Percentiles rank a stretch among this genome's conserved stretches.
These are phyloP conservation scores for Platycercus adscitus DNA, from an alignment of 2,113 vertebrate genomes.

Conservation along the genomic window DNA sequence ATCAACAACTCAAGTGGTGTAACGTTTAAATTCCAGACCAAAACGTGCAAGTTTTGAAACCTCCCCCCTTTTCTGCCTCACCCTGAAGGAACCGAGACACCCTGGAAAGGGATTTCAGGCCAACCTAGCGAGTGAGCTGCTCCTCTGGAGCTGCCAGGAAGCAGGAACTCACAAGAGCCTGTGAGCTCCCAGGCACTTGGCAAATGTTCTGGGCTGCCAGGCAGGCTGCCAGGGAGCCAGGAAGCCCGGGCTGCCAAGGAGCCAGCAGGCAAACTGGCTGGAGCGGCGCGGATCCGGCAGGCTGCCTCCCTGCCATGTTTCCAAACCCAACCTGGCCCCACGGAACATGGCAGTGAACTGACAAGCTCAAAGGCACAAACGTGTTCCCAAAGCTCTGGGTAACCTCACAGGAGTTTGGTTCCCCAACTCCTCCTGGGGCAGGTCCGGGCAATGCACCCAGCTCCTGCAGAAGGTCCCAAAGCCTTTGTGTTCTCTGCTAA, in stretches of 20 bases:
- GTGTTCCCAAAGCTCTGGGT: accelerated
- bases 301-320: not conserved
- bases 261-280: slow-evolving; percentile 34
- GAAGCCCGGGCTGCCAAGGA: slow-evolving; percentile 39
- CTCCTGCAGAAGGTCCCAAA: not conserved
- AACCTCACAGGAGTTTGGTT: not conserved
- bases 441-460: not conserved
- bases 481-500: accelerated
- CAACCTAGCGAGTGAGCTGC: not conserved
- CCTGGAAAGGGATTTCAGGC: not conserved
- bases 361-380: not conserved
- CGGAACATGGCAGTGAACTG: not conserved
- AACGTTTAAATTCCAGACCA: not conserved
- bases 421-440: not conserved
- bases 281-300: not conserved
- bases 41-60: not conserved
- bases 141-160: not conserved
- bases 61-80: not conserved
- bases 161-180: not conserved
- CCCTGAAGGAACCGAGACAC: not conserved
- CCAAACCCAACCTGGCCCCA: not conserved
- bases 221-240: slow-evolving; percentile 46
- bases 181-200: slow-evolving; percentile 9
- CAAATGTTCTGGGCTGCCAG: not conserved
- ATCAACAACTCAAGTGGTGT: not conserved